Evolutionary conservation across 1,140 invertebrate species (phyloP).

Genomic region (Oryctes rhinoceros): DNA sequence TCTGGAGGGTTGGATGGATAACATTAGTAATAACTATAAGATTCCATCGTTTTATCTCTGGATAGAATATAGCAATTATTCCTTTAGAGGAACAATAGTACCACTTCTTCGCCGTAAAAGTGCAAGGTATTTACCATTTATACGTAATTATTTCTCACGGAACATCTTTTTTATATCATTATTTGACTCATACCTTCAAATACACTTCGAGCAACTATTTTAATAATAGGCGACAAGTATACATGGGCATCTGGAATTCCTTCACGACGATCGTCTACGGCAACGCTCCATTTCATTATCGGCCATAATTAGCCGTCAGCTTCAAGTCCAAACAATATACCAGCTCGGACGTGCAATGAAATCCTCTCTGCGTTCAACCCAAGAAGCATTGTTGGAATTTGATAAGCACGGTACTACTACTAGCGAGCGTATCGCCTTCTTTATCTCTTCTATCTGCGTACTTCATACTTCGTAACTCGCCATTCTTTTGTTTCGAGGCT

Average conservation of each 20-base stretch:
- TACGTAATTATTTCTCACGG: no score
- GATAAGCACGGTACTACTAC: not conserved
- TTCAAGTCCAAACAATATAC: slow-evolving; percentile 11
- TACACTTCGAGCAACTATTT: slow-evolving; percentile 8
- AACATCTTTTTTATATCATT: no score
- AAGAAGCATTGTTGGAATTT: slow-evolving; percentile 9
- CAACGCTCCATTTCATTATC: slow-evolving; percentile 21
- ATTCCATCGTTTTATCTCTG: no score
- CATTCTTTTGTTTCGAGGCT: not conserved
- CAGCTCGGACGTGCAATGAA: not conserved
- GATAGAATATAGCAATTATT: no score
- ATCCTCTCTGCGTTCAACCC: not conserved
- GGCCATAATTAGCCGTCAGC: slow-evolving; percentile 8
- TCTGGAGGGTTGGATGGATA: no score
- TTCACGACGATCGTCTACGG: not conserved
- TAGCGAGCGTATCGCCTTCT: not conserved
- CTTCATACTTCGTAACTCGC: not conserved
- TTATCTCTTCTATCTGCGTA: not conserved
- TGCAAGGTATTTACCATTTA: no score
- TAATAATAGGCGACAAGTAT: not conserved
- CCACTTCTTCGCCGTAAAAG: no score
- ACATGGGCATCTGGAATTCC: not conserved
- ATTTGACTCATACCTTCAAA: not conserved
- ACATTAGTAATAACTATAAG: no score
- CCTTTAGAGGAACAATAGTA: no score